phyloP scores from a whole-genome alignment of 2,113 vertebrate genomes.

The Forbesichthys agassizii region DNA sequence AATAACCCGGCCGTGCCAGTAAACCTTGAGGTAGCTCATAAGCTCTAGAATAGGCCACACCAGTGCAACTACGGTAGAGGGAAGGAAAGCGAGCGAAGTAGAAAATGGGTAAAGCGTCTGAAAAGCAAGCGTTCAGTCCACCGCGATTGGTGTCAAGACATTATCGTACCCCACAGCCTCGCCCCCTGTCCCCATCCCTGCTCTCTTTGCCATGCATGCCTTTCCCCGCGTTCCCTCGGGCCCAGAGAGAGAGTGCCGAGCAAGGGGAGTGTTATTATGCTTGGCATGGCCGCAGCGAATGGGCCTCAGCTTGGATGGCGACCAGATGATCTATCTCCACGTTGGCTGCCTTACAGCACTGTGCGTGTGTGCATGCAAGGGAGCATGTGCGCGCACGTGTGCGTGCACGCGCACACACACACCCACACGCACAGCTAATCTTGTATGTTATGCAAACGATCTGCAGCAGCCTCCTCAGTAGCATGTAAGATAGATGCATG shows the following conservation, averaged over 20 bases:
- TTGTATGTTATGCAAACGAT: no score
- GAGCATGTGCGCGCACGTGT: conserved; percentile 2
- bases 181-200: conserved; percentile 8
- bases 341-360: conserved; percentile 52
- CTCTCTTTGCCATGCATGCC: conserved; percentile 13
- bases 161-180: conserved; percentile 32
- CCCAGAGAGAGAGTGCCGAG: conserved; percentile 37
- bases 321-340: conserved; percentile 68
- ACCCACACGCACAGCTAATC: neutral
- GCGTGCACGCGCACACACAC: conserved; percentile 14
- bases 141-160: conserved; percentile 41
- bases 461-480: no score
- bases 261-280: conserved; percentile 60
- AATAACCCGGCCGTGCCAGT: conserved; percentile 2
- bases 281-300: conserved; percentile 55
- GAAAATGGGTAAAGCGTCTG: conserved; percentile 69
- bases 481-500: no score
- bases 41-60: conserved; percentile 30
- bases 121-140: conserved; percentile 46
- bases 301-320: conserved; percentile 54
- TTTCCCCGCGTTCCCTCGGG: conserved; percentile 7
- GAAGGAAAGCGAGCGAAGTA: conserved; percentile 21
- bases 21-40: conserved; percentile 21
- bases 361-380: conserved; percentile 12
- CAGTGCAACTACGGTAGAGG: no score